Base-by-base conservation (phyloP, 2,797 vertebrate genomes). In the Catamblyrhynchus diadema region DNA sequence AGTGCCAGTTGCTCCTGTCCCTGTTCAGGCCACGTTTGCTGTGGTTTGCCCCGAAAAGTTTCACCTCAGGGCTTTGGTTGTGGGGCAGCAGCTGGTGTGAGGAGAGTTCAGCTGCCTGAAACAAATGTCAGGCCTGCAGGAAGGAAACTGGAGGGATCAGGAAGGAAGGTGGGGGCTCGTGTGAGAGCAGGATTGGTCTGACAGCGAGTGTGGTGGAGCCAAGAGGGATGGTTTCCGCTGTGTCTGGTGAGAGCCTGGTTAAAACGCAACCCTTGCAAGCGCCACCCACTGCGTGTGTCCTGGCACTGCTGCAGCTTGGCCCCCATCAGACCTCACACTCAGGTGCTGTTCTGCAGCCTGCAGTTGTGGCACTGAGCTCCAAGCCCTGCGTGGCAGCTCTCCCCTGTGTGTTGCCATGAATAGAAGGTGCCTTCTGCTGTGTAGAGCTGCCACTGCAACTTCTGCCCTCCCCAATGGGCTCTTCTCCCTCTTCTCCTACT, bases 21-120 rank as follows among this genome's bases (percentile, higher is more conserved):
- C 37, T n/a, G 22, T 27, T 19, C 41, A 21, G 45, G 6, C 30
- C 13, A 2, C 0, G 0, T 33, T 45, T 37, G 19, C 42, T 60
- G 65, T 7, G 0, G 51, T 73, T 82, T 62, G 17, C 17, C 28
- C 8, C 0, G 0, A 14, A 62, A 56, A 41, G 18, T 64, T 71
- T 64, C 1, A 12, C 23, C 24, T 82, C 2, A 0, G 14, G 24
- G 33, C 30, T 75, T 81, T 23, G 20, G 32, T 5, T 62, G 30
- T 23, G 48, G 25, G 56, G 42, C 41, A 81, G 66, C 20, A 33
- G 78, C 30, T 44, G 33, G 11, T 41, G 45, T 2, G 6, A 64
- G 54, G 8, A 32, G 41, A 35, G 6, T 66, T 82, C 28, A 54
- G 9, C 44, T 72, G 25, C 37, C 42, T 57, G 42, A 17, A 87